Base-by-base conservation (phyloP, 2,113 vertebrate genomes). In the Marmota flaviventris region DNA sequence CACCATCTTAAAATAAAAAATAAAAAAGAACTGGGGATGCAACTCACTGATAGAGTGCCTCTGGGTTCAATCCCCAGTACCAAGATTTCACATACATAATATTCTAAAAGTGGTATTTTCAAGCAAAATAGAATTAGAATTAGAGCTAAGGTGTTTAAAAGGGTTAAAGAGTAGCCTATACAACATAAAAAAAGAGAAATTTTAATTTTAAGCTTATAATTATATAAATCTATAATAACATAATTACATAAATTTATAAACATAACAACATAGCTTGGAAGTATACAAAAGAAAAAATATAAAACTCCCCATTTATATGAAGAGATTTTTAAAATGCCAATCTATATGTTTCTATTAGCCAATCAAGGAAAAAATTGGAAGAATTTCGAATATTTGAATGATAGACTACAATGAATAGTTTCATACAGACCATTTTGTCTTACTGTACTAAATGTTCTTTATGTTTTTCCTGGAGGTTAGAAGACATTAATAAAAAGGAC, bases 391-490 rank as follows among this genome's bases (percentile, higher is more conserved):
- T 20, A 39, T 76, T 24, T 89, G 37, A 87, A 39, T 2, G 51
- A 85, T 48, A 84, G 29, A 63, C 84, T 83, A 77, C 25, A 70
- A 89, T 78, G 61, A 93, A 78, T 85, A 22, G 11, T n/a, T 32
- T 72, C 24, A 58, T 81, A 17, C 8, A 93, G 53, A 53, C 18
- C n/a, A 56, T 39, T 86, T 76, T 53, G 27, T 69, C 29, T 93
- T 76, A 53, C 2, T 5, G 11, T 2, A 25, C 1, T 61, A 16
- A 20, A 69, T 61, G 4, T 81, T 79, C 61, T 75, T 85, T 76
- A 1, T 77, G 75, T 72, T 90, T 78, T 24, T 69, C 75, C 86
- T 93, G 87, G 10, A 81, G 73, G 61, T 82, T 76, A 93, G 56
- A 76, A 96, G 75, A 85, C 45, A 67, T 29, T 85, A 85, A 69